Percentiles rank a stretch among this genome's conserved stretches.
phyloP scores from a whole-genome alignment of 2,113 vertebrate genomes.

The Lampris megalopsis region DNA sequence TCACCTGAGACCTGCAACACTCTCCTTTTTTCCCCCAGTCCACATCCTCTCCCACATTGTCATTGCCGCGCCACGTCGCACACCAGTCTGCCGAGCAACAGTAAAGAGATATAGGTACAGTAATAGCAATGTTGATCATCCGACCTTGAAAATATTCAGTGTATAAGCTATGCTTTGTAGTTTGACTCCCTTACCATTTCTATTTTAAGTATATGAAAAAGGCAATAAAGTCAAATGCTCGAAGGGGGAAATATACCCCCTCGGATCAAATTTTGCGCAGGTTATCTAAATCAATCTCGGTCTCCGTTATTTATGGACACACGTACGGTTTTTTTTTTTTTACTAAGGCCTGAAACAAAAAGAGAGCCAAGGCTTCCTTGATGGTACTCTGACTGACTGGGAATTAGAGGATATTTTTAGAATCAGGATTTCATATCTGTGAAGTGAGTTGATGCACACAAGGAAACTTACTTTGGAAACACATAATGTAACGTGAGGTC shows the following conservation, averaged over 20 bases:
- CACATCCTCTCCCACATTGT: slow-evolving; percentile 28
- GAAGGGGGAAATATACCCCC: background rate
- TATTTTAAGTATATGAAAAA: background rate
- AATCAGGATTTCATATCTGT: too few relatives aligned
- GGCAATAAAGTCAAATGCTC: background rate
- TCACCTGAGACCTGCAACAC: slow-evolving; percentile 69
- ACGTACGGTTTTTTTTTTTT: background rate
- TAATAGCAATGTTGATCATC: slow-evolving; percentile 50
- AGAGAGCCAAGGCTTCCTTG: background rate
- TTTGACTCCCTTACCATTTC: slow-evolving; percentile 41
- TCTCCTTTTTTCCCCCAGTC: slow-evolving; percentile 13
- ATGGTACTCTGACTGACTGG: slow-evolving; percentile 41
- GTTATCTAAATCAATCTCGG: slow-evolving; percentile 3
- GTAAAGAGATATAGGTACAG: slow-evolving; percentile 55
- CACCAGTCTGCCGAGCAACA: slow-evolving; percentile 32
- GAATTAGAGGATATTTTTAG: slow-evolving; percentile 50
- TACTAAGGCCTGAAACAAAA: background rate
- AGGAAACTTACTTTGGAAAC: too few relatives aligned
- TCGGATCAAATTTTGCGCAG: background rate
- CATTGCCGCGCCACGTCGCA: slow-evolving; percentile 30
- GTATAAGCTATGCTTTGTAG: slow-evolving; percentile 45
- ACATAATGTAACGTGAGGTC: too few relatives aligned
- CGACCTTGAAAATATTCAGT: slow-evolving; percentile 29
- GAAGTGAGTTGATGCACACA: too few relatives aligned
- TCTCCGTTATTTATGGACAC: background rate